phyloP scores from a whole-genome alignment of 2,888 invertebrate genomes.

The Drosophila maculinotata region DNA sequence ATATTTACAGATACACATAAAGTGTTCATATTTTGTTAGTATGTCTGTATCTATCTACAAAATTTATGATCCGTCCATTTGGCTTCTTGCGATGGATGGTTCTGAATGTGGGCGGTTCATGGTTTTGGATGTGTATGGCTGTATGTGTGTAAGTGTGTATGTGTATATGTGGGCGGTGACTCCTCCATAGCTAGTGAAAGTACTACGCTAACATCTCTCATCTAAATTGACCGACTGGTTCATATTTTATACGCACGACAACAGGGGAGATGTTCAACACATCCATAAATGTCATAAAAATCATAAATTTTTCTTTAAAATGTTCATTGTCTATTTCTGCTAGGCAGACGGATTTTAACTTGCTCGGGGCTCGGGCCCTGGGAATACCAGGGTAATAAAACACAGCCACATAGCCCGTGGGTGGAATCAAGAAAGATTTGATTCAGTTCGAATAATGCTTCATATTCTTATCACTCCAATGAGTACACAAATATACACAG shows the following conservation, averaged over 20 bases:
- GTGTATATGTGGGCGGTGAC: constrained; percentile 14
- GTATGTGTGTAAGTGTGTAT: constrained; percentile 2
- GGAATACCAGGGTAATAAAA: constrained; percentile 4
- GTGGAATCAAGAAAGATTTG: background rate
- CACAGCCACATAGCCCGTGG: background rate
- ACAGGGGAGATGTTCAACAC: constrained; percentile 51
- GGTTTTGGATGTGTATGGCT: background rate
- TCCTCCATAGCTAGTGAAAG: constrained; percentile 8
- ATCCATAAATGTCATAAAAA: constrained; percentile 69
- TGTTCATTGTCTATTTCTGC: constrained; percentile 47
- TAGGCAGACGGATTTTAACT: background rate
- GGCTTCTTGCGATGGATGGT: constrained; percentile 6
- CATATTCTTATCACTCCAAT: background rate
- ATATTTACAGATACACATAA: constrained; percentile 12
- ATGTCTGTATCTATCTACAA: constrained; percentile 10
- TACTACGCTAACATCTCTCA: constrained; percentile 38
- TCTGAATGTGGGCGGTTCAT: constrained; percentile 22
- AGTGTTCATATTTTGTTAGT: background rate
- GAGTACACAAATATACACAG: background rate
- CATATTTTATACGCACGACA: constrained; percentile 58
- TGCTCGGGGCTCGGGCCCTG: background rate
- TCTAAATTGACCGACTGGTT: constrained; percentile 54
- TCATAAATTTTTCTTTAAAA: constrained; percentile 53
- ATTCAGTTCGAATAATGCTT: constrained; percentile 2
- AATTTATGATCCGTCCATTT: constrained; percentile 47